Base-by-base conservation (phyloP, 2,113 vertebrate species). In the Pycnonotus jocosus region DNA sequence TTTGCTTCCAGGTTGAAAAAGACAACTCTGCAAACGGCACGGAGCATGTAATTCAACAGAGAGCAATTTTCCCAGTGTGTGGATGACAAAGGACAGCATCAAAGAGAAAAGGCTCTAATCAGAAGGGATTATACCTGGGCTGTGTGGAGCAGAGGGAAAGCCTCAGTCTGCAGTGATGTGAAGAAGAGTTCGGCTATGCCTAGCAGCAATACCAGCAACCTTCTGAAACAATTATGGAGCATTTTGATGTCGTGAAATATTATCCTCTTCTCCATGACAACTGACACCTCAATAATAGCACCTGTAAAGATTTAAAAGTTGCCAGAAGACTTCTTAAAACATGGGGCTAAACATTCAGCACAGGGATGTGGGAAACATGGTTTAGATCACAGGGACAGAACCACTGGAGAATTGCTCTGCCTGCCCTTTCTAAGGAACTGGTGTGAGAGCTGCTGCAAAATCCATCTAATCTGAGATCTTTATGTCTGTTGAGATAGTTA, bases 61-160 rank as follows among this genome's bases (percentile, higher is more conserved):
- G 65, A 91, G 61, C 80, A 81, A 93, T 93, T 88, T 95, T 83
- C 88, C 72, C 86, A 69, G 86, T 86, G 85, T 84, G 88, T 24
- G 64, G 69, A 92, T 95, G 95, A 96, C 96, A 94, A 96, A 96
- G 77, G 86, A 81, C 80, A 88, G 65, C 90, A 96, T 92, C 92
- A 94, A 94, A 97, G 80, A 95, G 92, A 94, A 96, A 90, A 94
- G 82, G 69, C 64, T 88, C 79, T 96, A 92, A 93, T 96, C 93
- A 96, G 92, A 74, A 78, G 90, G 95, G 94, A 96, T 95, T 95
- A 94, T 92, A 86, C 48, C 68, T 57, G 68, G 82, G 40, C 92
- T 88, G 62, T 0, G 1, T 81, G 85, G 71, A 95, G 90, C 80
- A 91, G 80, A 68, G 53, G 93, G 90, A 88, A 95, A 93, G 18